These are phyloP conservation scores for Aspiorhynchus laticeps DNA, from an alignment of 2,113 vertebrate genomes.

Conservation along the genomic window DNA sequence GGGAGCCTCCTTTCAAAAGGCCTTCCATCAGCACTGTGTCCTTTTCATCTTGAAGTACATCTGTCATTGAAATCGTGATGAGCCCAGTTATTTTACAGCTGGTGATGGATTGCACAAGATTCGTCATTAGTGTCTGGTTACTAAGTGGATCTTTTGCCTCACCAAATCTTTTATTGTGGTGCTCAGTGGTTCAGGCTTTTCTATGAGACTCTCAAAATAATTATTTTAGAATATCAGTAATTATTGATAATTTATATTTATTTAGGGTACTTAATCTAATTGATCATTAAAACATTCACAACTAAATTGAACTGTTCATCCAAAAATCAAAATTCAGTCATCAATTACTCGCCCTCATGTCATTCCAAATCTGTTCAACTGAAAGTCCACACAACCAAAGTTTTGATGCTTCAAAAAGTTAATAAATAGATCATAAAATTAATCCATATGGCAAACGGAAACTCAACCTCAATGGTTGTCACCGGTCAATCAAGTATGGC, in stretches of 20 bases:
- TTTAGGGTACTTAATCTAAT: background rate
- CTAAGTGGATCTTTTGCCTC: background rate
- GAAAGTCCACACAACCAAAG: background rate
- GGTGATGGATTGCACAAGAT: background rate
- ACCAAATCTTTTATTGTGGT: background rate
- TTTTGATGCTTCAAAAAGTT: background rate
- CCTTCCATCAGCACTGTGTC: constrained; percentile 36
- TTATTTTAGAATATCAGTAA: background rate
- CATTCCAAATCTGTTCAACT: background rate
- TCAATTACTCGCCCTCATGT: background rate
- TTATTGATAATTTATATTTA: background rate
- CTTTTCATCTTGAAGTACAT: constrained; percentile 29
- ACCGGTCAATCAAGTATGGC: background rate
- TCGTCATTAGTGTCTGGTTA: background rate
- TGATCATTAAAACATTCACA: background rate
- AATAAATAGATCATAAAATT: background rate
- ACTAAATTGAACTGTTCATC: background rate
- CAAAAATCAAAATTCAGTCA: background rate
- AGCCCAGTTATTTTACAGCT: background rate
- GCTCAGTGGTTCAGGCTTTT: background rate
- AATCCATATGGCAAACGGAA: background rate
- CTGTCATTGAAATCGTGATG: constrained; percentile 19
- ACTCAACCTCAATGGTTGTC: background rate
- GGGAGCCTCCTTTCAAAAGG: constrained; percentile 3
- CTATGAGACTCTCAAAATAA: background rate